Evolutionary conservation across 2,888 invertebrate species (phyloP).

Genomic region (Nowickia ferox): DNA sequence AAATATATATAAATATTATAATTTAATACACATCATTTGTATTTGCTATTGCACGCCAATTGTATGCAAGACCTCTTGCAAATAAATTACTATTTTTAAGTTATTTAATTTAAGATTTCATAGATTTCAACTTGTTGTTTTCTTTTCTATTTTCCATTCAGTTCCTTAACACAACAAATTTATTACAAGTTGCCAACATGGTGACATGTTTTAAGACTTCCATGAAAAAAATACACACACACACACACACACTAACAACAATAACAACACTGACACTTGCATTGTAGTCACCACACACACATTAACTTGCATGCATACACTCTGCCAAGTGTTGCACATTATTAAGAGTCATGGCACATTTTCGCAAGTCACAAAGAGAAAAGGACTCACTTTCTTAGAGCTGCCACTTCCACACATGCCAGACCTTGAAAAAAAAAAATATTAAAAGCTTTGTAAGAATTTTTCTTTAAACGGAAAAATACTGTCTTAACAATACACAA

Average conservation of each 20-base stretch:
- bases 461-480: not conserved
- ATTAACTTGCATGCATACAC: not conserved
- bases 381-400: not conserved
- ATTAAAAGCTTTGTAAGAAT: not conserved
- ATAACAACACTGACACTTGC: slow-evolving; percentile 47
- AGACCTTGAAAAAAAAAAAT: not conserved
- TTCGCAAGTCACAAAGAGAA: not conserved
- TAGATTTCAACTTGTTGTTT: not conserved
- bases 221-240: not conserved
- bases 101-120: not conserved
- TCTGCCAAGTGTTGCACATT: slow-evolving; percentile 25
- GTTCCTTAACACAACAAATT: slow-evolving; percentile 41
- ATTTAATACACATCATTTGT: not conserved
- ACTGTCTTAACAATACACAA: not conserved
- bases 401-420: slow-evolving; percentile 1
- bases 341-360: slow-evolving; percentile 23
- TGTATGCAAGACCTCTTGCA: not conserved
- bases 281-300: slow-evolving; percentile 3
- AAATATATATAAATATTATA: not conserved
- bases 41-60: not conserved
- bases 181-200: slow-evolving; percentile 59
- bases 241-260: not conserved
- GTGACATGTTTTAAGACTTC: slow-evolving; percentile 37
- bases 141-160: not conserved
- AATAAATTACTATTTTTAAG: not conserved